Conservation (phyloP, 2,113 vertebrate genomes). For the Castor canadensis region DNA sequence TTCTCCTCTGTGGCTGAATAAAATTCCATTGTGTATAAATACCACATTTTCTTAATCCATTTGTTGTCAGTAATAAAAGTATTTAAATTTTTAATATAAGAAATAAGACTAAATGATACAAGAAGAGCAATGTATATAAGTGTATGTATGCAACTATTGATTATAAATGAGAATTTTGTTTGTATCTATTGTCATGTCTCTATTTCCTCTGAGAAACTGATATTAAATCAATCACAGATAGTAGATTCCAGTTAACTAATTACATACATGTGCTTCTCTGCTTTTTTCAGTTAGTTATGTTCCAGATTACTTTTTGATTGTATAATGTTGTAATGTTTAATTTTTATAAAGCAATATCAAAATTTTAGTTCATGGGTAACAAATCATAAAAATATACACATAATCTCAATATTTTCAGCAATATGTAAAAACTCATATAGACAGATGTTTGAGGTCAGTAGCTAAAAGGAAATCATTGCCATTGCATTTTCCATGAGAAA, state of each 20-base stretch:
- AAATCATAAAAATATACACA: neutral
- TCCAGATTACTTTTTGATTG: neutral
- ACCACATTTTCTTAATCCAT: no score
- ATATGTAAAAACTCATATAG: neutral
- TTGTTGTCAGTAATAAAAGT: no score
- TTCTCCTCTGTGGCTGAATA: no score
- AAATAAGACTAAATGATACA: neutral
- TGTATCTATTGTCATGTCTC: neutral
- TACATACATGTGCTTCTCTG: neutral
- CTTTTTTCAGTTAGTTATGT: neutral
- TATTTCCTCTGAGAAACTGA: neutral
- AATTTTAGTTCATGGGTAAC: neutral
- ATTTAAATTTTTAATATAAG: neutral
- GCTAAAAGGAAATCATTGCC: neutral
- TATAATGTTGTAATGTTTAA: neutral
- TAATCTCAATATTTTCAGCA: neutral
- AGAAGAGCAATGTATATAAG: neutral
- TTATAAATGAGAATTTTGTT: constrained; percentile 20
- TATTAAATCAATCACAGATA: neutral
- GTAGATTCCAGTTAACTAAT: neutral
- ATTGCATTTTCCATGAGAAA: neutral
- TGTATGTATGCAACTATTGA: neutral
- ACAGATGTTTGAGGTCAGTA: neutral
- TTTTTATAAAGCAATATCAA: neutral
- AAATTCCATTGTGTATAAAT: no score